Percentiles rank a stretch among this genome's conserved stretches.
phyloP scores from a whole-genome alignment of 2,113 vertebrate genomes.

The Rhinogobius similis region DNA sequence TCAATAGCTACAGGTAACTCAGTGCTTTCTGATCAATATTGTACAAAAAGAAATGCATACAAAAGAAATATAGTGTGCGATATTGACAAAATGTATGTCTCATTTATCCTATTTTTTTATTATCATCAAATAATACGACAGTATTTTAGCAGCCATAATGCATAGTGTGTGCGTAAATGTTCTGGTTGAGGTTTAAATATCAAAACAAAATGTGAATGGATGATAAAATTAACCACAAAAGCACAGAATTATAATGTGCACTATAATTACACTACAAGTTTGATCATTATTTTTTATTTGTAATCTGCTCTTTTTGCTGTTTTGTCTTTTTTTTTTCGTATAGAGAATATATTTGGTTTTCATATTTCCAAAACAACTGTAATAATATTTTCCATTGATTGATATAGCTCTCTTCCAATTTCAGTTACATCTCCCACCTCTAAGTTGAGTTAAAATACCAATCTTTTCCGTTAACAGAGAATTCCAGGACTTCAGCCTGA shows the following conservation, averaged over 20 bases:
- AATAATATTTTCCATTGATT: neutral
- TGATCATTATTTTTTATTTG: neutral
- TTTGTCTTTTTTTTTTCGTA: neutral
- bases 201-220: neutral
- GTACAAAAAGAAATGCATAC: neutral
- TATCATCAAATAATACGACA: neutral
- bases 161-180: no score
- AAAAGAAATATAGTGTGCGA: neutral
- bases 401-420: neutral
- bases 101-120: no score
- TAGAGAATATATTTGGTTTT: neutral
- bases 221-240: neutral
- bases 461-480: slow-evolving; percentile 74
- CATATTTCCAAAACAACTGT: neutral
- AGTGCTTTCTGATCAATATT: neutral
- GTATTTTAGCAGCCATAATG: neutral
- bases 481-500: slow-evolving; percentile 87
- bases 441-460: neutral
- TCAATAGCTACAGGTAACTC: slow-evolving; percentile 84
- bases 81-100: no score
- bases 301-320: no score
- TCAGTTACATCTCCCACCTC: neutral
- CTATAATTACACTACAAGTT: neutral
- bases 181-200: neutral
- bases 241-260: neutral